A percentile compares a stretch with the other conserved stretches of the same genome.
Conservation (phyloP, 2,113 vertebrate species). For the Misgurnus mizolepis region DNA sequence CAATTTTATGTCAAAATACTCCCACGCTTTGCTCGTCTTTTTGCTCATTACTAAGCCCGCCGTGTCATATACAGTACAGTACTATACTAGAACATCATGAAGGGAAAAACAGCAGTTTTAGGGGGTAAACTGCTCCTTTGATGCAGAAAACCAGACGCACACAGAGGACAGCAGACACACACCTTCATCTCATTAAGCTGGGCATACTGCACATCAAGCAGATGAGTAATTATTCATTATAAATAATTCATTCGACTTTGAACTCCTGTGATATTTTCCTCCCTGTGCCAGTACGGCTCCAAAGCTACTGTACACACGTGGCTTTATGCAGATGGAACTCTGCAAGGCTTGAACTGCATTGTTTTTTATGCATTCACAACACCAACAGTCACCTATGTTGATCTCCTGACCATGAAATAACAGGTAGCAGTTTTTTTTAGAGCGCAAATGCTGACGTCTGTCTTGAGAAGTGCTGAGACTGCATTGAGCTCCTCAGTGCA, state of each 20-base stretch:
- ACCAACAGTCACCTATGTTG: constrained; percentile 39
- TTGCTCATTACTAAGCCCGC: too few relatives aligned
- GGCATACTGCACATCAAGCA: constrained; percentile 47
- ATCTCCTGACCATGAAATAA: constrained; percentile 43
- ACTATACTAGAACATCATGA: too few relatives aligned
- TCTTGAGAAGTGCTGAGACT: constrained; percentile 50
- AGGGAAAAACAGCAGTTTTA: too few relatives aligned
- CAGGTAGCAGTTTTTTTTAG: constrained; percentile 35
- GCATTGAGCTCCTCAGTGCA: constrained; percentile 2
- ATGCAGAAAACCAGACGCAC: neutral
- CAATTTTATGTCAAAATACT: too few relatives aligned
- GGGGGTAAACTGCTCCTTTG: too few relatives aligned
- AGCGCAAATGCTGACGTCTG: constrained; percentile 49
- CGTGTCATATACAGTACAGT: too few relatives aligned
- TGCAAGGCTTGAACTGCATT: constrained; percentile 22
- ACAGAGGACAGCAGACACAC: neutral
- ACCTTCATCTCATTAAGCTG: constrained; percentile 2
- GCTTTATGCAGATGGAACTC: constrained; percentile 53
- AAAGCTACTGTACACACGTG: neutral
- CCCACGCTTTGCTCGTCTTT: too few relatives aligned
- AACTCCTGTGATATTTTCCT: constrained; percentile 50
- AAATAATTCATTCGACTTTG: constrained; percentile 66
- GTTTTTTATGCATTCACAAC: constrained; percentile 46
- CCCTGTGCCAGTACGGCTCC: constrained; percentile 35
- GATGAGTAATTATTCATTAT: constrained; percentile 55